A percentile compares a stretch with the other conserved stretches of the same genome.
Conservation (phyloP, 2,113 vertebrate species). For the Cavia porcellus region DNA sequence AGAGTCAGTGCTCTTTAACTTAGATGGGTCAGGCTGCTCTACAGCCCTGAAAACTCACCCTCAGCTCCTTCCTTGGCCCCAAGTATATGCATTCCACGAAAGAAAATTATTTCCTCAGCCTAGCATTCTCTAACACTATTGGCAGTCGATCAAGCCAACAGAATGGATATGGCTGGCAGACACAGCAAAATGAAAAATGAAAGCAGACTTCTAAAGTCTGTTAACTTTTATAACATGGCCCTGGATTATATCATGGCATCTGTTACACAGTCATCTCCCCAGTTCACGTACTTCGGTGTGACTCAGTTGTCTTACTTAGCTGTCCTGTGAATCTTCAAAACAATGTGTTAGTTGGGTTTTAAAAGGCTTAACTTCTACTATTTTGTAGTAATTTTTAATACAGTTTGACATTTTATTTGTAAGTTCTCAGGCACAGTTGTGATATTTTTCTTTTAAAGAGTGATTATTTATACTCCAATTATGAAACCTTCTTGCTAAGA, state of each 20-base stretch:
- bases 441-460: neutral
- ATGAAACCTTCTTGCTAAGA: constrained; percentile 31
- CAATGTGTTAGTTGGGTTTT: neutral
- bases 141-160: neutral
- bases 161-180: neutral
- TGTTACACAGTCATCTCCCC: neutral
- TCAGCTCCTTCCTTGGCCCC: neutral
- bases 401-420: neutral
- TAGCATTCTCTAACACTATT: neutral
- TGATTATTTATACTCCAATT: neutral
- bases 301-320: neutral
- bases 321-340: neutral
- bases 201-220: neutral
- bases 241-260: neutral
- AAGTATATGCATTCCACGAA: neutral
- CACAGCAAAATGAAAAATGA: neutral
- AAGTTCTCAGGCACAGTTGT: neutral
- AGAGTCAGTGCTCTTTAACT: neutral
- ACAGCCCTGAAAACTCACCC: neutral
- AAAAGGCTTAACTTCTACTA: neutral
- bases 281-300: neutral
- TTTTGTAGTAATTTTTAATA: neutral
- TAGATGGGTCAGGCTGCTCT: neutral
- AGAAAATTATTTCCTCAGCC: neutral
- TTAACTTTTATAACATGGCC: neutral